Base-by-base conservation (phyloP, 2,797 vertebrate species). In the Ceyx erithaca region DNA sequence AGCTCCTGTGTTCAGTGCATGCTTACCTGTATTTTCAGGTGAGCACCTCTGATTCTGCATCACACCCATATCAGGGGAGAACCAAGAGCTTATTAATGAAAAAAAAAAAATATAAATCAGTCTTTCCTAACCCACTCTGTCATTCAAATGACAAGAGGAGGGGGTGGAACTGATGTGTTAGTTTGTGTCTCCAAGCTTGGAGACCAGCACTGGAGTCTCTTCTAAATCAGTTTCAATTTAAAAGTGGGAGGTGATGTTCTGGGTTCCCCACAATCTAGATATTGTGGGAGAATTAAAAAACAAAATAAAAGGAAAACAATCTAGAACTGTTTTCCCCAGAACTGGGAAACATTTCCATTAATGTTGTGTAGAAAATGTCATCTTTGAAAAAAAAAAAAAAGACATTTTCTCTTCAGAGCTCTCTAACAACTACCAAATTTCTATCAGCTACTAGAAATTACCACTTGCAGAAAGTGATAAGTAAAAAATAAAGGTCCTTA, bases 31-130 rank as follows among this genome's bases (percentile, higher is more conserved):
- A 12, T 54, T 45, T 61, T 28, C 33, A 55, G 12, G 14, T 46
- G 51, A 71, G 54, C 33, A 31, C 8, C 11, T 35, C 25, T 45
- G 18, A 52, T 85, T 85, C 22, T 43, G 59, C 20, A 12, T 45
- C 18, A 5, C 22, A 41, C 4, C 14, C 37, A 5, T 7, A 5
- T 9, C 37, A 31, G 12, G 18, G 72, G 45, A 35, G 23, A 89
- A 48, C 23, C 19, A 14, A 12, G n/a, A 31, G 23, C 52, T 80
- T 0, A 0, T 22, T 51, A n/a, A n/a, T n/a, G 6, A 5, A 30
- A 51, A 66, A 35, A 18, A 30, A 64, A 7, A 5, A 23, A 51
- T 62, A 35, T 16, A 30, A 64, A 16, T 3, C 4, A 26, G 1
- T 31, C 26, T 66, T 76, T 12, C 4, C 10, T 70, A 31, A 28